Base-by-base conservation (phyloP, 2,888 invertebrate species). In the Lasioglossum zephyrum region DNA sequence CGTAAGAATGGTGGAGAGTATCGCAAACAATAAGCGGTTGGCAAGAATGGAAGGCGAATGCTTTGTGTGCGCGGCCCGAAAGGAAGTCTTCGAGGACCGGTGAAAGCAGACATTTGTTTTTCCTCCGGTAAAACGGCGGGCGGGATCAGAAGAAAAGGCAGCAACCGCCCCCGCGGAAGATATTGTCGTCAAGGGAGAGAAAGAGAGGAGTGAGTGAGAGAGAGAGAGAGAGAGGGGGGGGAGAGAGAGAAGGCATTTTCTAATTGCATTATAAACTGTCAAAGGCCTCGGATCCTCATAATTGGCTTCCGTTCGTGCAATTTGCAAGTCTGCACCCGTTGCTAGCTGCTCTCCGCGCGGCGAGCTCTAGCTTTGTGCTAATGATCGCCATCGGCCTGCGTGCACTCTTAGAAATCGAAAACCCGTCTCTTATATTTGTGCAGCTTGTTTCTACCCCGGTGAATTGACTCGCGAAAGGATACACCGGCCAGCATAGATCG, bases 191-290 rank as follows among this genome's bases (percentile, higher is more conserved):
- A 73, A 74, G 72, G 70, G 60, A 39, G 77, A 44, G 74, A 63
- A 74, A 75, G 78, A 36, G 72, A 41, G 74, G 53, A 31, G 31
- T 31, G 31, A 31, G 31, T 31, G 31, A 31, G 70, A 77, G 73
- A 26, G 66, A 36, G 74, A 53, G 74, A 75, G 76, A 41, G 72
- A 36, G 41, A 41, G 44, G 44, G 11, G 11, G 3, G 3, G 11
- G 0, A 2, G 22, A 6, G 53, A 36, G 77, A 39, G 75, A 47
- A 72, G 77, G 79, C 83, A 73, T 89, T 88, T 89, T 91, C 90
- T 90, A 91, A 90, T 91, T 86, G 79, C 81, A 85, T 91, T 91
- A 91, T 91, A 84, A 87, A 88, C 84, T 88, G 85, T 85, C 90
- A 88, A 91, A 89, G 84, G 85, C 70, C 53, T n/a, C 57, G n/a